Base-by-base conservation (phyloP, 2,113 vertebrate genomes). In the Vimba vimba region DNA sequence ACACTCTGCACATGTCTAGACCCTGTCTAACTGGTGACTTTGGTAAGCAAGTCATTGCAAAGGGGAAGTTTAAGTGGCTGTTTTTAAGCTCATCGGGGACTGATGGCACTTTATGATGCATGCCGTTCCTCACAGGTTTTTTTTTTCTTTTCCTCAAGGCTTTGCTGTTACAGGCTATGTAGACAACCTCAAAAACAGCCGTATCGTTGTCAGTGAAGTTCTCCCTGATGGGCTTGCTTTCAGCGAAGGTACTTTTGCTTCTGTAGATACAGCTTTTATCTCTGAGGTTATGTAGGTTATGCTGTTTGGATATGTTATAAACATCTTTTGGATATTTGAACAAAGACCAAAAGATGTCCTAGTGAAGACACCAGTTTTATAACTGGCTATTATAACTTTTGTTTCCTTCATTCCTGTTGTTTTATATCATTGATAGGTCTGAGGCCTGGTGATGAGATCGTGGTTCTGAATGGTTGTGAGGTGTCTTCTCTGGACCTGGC, bases 101-200 rank as follows among this genome's bases (percentile, higher is more conserved):
- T n/a, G 21, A 25, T 55, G 15, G 6, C 45, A 60, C 17, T 50
- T 83, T 68, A 43, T 43, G 45, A 1, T 66, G 66, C 15, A 9
- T 15, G 21, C 36, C 27, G 15, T 55, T 47, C 62, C 71, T 78
- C 30, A 83, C 60, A 19, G 13, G 2, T 9, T 71, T 39, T 7
- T 77, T 19, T 66, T 47, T 60, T 66, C 19, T 36, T 90, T 80
- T 85, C 15, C 71, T 36, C 33, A 78, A 98, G 97, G 97, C 4
- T 98, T 99, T 87, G 96, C 96, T 1, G 97, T 99, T 87, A 97
- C 95, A 0, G 97, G 96, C 7, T 96, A 97, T 87, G 94, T 97
- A 79, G 96, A 96, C 15, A 93, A 94, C 84, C 93, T 80, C 0
- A 93, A 96, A 10, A 92, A 87, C 64, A 95, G 94, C 45, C 94